Percentiles rank a stretch among this genome's conserved stretches.
These are phyloP conservation scores for Apodemus agrarius DNA, from an alignment of 2,797 vertebrate genomes.

Conservation along the genomic window DNA sequence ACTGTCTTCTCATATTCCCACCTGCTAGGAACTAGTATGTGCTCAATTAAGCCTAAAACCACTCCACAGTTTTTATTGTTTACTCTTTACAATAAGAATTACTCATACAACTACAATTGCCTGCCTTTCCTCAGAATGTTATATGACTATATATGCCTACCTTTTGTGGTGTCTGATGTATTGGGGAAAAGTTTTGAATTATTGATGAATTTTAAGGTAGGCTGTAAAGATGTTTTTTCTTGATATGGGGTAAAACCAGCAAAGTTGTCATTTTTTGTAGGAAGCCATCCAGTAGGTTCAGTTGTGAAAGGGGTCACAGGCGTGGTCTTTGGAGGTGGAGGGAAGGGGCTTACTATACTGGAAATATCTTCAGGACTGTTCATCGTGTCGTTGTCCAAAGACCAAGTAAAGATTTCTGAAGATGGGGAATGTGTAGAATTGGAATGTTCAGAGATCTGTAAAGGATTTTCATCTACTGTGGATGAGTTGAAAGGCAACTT, in stretches of 20 bases:
- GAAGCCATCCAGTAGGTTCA: slow-evolving; percentile 37
- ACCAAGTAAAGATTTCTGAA: neutral
- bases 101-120: too few relatives aligned
- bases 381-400: slow-evolving; percentile 11
- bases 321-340: rapidly evolving
- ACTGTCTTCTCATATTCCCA: neutral
- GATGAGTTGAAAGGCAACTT: slow-evolving; percentile 64
- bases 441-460: neutral
- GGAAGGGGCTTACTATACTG: neutral
- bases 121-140: neutral
- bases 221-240: slow-evolving; percentile 67
- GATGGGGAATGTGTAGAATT: neutral
- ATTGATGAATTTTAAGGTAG: slow-evolving; percentile 73
- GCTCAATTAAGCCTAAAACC: neutral
- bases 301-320: neutral
- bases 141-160: slow-evolving; percentile 62
- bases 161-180: slow-evolving; percentile 72
- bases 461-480: neutral
- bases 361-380: neutral
- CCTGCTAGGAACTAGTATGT: neutral
- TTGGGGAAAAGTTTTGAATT: slow-evolving; percentile 66
- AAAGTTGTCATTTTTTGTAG: neutral
- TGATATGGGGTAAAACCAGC: slow-evolving; percentile 13
- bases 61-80: neutral
- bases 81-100: neutral